Conservation (phyloP, 1,140 invertebrate genomes). For the Drosophila varians region DNA sequence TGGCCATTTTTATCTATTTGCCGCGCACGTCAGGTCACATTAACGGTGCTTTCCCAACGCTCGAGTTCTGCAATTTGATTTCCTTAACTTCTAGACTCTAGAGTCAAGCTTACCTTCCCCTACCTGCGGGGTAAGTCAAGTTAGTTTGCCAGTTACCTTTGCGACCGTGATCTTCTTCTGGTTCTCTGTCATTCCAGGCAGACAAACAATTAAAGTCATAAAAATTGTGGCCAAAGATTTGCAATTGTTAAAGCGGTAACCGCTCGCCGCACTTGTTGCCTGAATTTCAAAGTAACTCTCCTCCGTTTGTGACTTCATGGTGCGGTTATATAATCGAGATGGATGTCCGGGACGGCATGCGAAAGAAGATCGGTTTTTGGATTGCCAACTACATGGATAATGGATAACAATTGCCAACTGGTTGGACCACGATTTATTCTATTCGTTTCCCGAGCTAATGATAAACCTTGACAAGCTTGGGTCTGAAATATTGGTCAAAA, state of each 20-base stretch:
- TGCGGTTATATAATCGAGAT: conserved; percentile 57
- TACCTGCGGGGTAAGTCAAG: conserved; percentile 12
- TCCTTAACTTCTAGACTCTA: conserved; percentile 32
- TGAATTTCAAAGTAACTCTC: conserved; percentile 13
- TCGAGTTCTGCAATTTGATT: conserved; percentile 78
- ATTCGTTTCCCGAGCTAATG: conserved; percentile 6
- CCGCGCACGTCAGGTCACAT: conserved; percentile 74
- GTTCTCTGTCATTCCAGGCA: conserved; percentile 32
- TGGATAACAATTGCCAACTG: conserved; percentile 23
- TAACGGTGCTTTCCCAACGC: conserved; percentile 77
- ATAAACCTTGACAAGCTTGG: background rate
- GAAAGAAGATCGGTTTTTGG: conserved; percentile 37
- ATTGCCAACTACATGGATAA: conserved; percentile 37
- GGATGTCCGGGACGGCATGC: conserved; percentile 28
- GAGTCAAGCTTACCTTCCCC: background rate
- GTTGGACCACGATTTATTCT: conserved; percentile 15
- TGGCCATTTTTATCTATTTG: conserved; percentile 68
- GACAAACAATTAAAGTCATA: conserved; percentile 78
- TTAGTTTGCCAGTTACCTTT: background rate
- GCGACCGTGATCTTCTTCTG: conserved; percentile 20
- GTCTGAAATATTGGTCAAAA: background rate
- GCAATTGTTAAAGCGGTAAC: conserved; percentile 53
- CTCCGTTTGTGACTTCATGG: conserved; percentile 13
- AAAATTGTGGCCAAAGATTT: conserved; percentile 59
- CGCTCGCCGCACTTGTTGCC: conserved; percentile 52